These are phyloP conservation scores for Rhyzopertha dominica DNA, from an alignment of 1,140 invertebrate genomes.

Conservation along the genomic window DNA sequence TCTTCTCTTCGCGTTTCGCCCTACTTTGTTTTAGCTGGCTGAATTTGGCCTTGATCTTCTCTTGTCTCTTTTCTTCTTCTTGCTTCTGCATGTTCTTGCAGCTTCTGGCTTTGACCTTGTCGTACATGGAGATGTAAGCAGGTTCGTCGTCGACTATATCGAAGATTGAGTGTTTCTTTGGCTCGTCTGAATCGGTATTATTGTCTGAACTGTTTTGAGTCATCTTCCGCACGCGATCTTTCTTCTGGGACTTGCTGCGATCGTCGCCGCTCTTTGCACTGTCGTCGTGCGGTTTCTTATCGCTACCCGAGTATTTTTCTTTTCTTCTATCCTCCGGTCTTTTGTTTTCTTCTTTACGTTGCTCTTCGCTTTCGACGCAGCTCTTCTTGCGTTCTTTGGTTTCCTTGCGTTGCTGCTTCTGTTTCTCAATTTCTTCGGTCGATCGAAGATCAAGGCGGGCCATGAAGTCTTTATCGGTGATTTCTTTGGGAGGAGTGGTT, in stretches of 20 bases:
- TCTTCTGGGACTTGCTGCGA: slow-evolving; percentile 42
- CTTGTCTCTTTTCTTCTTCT: slow-evolving; percentile 81
- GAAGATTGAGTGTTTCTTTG: slow-evolving; percentile 87
- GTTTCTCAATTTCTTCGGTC: slow-evolving; percentile 53
- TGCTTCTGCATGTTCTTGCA: slow-evolving; percentile 88
- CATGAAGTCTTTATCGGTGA: slow-evolving; percentile 61
- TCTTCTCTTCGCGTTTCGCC: slow-evolving; percentile 79
- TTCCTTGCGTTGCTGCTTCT: slow-evolving; percentile 51
- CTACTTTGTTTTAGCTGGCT: slow-evolving; percentile 81
- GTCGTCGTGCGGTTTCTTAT: slow-evolving; percentile 24
- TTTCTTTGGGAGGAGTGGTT: slow-evolving; percentile 14
- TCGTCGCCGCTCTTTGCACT: slow-evolving; percentile 27
- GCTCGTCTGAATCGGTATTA: slow-evolving; percentile 67
- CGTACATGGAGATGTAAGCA: slow-evolving; percentile 95
- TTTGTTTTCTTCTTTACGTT: slow-evolving; percentile 27
- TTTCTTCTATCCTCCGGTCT: slow-evolving; percentile 23
- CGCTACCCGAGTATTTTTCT: slow-evolving; percentile 22
- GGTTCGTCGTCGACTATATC: slow-evolving; percentile 86
- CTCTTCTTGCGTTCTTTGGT: slow-evolving; percentile 54
- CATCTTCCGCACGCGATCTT: slow-evolving; percentile 49
- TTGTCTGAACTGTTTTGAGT: slow-evolving; percentile 53
- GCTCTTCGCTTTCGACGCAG: slow-evolving; percentile 32
- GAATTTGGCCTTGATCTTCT: slow-evolving; percentile 84
- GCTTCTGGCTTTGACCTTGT: slow-evolving; percentile 93
- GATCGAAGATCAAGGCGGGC: slow-evolving; percentile 55